Percentiles rank a stretch among this genome's conserved stretches.
Evolutionary conservation across 2,888 invertebrate species (phyloP).

Genomic region (Mesorhabditis belari): DNA sequence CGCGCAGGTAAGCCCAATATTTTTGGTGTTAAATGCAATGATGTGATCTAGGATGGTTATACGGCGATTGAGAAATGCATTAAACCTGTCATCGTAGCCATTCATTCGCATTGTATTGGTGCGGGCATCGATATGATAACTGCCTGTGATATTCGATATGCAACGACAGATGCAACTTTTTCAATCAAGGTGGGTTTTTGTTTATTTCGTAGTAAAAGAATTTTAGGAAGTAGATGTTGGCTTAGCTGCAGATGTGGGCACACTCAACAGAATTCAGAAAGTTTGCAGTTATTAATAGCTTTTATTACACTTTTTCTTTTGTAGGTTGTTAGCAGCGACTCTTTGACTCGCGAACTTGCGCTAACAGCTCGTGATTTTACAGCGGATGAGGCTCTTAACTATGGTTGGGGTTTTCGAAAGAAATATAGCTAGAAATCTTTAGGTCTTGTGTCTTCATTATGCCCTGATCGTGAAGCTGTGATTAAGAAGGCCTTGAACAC

Average conservation of each 20-base stretch:
- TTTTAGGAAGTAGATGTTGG: constrained; percentile 67
- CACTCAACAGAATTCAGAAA: constrained; percentile 83
- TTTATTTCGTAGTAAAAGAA: neutral
- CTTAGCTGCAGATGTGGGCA: constrained; percentile 89
- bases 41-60: neutral
- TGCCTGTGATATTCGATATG: constrained; percentile 84
- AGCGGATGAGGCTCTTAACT: constrained; percentile 56
- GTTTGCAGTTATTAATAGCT: neutral
- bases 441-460: constrained; percentile 4
- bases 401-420: no score
- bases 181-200: constrained; percentile 66
- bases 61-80: constrained; percentile 61
- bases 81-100: constrained; percentile 82
- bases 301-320: constrained; percentile 28
- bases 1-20: constrained; percentile 19
- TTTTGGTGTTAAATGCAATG: neutral
- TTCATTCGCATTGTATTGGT: constrained; percentile 84
- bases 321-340: constrained; percentile 72
- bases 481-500: constrained; percentile 55
- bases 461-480: constrained; percentile 9
- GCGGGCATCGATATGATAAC: constrained; percentile 81
- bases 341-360: constrained; percentile 77
- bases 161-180: constrained; percentile 81
- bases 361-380: constrained; percentile 76
- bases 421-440: no score